phyloP scores from a whole-genome alignment of 2,888 invertebrate species.

The Metacarcinus magister region DNA sequence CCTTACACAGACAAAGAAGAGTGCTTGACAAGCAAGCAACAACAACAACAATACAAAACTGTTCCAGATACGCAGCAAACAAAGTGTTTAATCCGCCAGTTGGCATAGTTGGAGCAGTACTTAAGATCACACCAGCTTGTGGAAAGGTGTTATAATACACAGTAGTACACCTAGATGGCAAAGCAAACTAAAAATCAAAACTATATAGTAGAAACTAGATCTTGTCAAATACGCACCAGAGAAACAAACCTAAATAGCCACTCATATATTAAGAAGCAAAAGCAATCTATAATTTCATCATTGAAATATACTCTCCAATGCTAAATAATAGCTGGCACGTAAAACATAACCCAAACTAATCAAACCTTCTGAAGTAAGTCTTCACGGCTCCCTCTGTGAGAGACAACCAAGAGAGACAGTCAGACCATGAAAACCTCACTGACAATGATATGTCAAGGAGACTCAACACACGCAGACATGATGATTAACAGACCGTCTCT shows the following conservation, averaged over 20 bases:
- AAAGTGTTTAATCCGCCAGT: neutral
- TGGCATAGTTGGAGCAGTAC: neutral
- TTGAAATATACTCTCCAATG: neutral
- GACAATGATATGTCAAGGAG: conserved; percentile 28
- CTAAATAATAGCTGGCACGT: neutral
- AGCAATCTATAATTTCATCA: neutral
- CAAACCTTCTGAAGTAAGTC: conserved; percentile 8
- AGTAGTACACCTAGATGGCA: neutral
- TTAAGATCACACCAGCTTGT: conserved; percentile 16
- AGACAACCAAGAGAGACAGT: conserved; percentile 36
- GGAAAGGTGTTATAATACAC: neutral
- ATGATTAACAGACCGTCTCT: conserved; percentile 4
- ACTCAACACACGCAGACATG: neutral
- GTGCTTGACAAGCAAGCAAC: conserved; percentile 28
- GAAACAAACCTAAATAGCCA: neutral
- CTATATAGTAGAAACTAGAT: neutral
- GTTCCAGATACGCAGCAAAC: conserved; percentile 29
- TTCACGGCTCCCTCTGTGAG: conserved; percentile 39
- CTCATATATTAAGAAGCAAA: conserved; percentile 2
- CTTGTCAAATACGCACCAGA: neutral
- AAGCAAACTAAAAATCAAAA: conserved; percentile 15
- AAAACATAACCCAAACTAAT: neutral
- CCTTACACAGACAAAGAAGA: conserved; percentile 10
- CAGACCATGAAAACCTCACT: neutral
- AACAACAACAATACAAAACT: conserved; percentile 31